These are phyloP conservation scores for Drosophila navojoa DNA, from an alignment of 1,140 invertebrate genomes.

Conservation along the genomic window DNA sequence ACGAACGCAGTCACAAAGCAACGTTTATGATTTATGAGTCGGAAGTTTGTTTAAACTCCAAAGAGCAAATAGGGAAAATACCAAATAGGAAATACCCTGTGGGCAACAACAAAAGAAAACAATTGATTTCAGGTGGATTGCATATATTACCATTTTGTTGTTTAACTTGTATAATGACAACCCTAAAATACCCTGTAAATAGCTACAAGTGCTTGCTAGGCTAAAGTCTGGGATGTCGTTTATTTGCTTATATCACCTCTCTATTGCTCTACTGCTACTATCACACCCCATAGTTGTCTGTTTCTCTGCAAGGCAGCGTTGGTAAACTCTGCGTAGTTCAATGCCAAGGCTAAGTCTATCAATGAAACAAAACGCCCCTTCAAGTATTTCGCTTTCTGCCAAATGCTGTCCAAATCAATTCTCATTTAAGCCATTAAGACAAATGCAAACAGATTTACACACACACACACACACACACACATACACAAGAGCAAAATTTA, in stretches of 20 bases:
- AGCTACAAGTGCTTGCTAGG: no score
- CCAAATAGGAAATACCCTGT: slow-evolving; percentile 1
- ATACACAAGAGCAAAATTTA: not conserved
- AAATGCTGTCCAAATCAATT: slow-evolving; percentile 41
- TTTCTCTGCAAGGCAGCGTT: not conserved
- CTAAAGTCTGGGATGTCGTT: no score
- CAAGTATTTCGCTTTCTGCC: slow-evolving; percentile 12
- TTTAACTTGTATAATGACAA: no score
- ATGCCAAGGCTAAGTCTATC: slow-evolving; percentile 5
- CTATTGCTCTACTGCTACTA: not conserved
- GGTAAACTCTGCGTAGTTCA: slow-evolving; percentile 7
- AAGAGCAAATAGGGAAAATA: not conserved
- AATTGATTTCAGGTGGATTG: no score
- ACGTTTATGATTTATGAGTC: slow-evolving; percentile 33
- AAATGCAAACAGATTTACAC: slow-evolving; percentile 26
- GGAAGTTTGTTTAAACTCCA: slow-evolving; percentile 32
- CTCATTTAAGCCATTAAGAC: slow-evolving; percentile 44
- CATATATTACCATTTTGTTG: no score
- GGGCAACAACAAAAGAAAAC: not conserved
- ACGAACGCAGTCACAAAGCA: no score
- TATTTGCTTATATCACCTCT: not conserved
- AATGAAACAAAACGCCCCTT: slow-evolving; percentile 6
- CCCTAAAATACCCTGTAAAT: no score
- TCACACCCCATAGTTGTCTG: not conserved
- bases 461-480: not conserved